Evolutionary conservation across 2,113 vertebrate genomes (phyloP).

Genomic region (Promerops cafer): DNA sequence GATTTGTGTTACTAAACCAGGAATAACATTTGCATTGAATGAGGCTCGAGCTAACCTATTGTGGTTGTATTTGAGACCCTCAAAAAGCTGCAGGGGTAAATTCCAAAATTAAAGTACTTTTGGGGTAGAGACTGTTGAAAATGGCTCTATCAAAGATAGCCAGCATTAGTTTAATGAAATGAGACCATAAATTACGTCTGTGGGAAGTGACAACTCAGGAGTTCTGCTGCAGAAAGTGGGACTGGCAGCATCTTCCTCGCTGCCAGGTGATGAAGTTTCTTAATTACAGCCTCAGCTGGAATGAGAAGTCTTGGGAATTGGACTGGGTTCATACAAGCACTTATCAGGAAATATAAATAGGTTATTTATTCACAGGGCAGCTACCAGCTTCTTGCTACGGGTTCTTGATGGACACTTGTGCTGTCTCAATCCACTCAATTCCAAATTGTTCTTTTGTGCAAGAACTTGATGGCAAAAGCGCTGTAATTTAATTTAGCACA

Average conservation of each 20-base stretch:
- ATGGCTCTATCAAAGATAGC: background rate
- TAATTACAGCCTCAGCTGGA: constrained; percentile 65
- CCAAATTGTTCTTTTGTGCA: constrained; percentile 51
- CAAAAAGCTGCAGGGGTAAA: background rate
- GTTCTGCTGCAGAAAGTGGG: constrained; percentile 27
- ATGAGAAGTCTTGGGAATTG: constrained; percentile 66
- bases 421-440: constrained; percentile 61
- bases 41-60: accelerated
- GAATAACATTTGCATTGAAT: background rate
- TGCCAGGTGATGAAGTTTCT: constrained; percentile 54
- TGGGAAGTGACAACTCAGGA: constrained; percentile 43
- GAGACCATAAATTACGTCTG: constrained; percentile 47
- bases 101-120: background rate
- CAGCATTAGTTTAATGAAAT: constrained; percentile 48
- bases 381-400: constrained; percentile 49
- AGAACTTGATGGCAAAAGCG: constrained; percentile 27
- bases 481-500: constrained; percentile 68
- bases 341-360: constrained; percentile 73
- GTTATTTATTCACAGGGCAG: constrained; percentile 68
- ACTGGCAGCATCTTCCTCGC: constrained; percentile 51
- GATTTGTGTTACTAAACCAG: background rate
- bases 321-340: constrained; percentile 70
- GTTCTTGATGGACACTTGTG: constrained; percentile 69
- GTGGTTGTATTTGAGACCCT: background rate
- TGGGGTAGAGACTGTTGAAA: background rate